Evolutionary conservation across 2,888 invertebrate species (phyloP).

Genomic region (Ectemnius continuus): DNA sequence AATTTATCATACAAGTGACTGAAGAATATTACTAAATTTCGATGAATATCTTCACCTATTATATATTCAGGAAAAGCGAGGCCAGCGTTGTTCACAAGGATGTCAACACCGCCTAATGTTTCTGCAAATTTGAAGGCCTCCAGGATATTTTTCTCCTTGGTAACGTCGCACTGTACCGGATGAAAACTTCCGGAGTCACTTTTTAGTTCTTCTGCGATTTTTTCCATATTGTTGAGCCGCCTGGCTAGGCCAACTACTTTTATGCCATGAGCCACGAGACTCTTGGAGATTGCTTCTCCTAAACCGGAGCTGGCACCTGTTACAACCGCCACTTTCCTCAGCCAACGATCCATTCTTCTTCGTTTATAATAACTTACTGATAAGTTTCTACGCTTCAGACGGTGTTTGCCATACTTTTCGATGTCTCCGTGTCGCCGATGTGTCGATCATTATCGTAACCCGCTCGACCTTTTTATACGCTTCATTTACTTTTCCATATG

Average conservation of each 20-base stretch:
- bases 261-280: constrained; percentile 69
- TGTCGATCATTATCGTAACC: too few relatives aligned
- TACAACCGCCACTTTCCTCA: constrained; percentile 77
- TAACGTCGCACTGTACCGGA: constrained; percentile 67
- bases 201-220: constrained; percentile 59
- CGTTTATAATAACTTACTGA: too few relatives aligned
- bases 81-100: constrained; percentile 79
- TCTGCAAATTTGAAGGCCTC: constrained; percentile 66
- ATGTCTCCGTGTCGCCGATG: too few relatives aligned
- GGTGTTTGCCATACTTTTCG: too few relatives aligned
- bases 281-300: constrained; percentile 71
- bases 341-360: constrained; percentile 76
- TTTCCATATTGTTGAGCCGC: constrained; percentile 76
- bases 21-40: too few relatives aligned
- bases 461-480: too few relatives aligned
- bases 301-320: constrained; percentile 79
- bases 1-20: too few relatives aligned
- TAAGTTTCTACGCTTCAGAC: too few relatives aligned
- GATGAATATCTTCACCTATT: not conserved
- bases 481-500: too few relatives aligned
- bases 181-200: constrained; percentile 71
- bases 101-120: constrained; percentile 76
- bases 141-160: constrained; percentile 63
- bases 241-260: constrained; percentile 76
- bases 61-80: constrained; percentile 51